These are phyloP conservation scores for Dicerorhinus sumatrensis DNA, from an alignment of 2,113 vertebrate genomes.

Conservation along the genomic window DNA sequence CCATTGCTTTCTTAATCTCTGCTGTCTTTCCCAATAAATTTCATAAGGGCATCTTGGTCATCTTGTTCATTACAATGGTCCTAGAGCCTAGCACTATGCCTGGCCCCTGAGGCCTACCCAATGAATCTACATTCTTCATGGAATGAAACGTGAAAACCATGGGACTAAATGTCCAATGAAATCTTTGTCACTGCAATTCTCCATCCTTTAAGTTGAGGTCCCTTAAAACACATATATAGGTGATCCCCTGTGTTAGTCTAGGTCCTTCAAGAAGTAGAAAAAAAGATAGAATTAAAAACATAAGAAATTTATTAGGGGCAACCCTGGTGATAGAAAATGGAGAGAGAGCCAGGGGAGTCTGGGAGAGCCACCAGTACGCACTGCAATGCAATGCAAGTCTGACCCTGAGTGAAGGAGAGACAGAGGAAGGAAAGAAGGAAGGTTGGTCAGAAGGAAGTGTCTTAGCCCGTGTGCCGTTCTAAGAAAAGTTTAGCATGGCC, in stretches of 20 bases:
- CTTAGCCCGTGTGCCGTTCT: not conserved
- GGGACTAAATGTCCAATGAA: not conserved
- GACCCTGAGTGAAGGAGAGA: not conserved
- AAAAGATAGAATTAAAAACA: not conserved
- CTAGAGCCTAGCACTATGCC: not conserved
- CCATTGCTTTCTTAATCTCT: conserved; percentile 17
- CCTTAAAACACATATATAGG: not conserved
- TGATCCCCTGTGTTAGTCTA: not conserved
- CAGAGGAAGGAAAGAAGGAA: too few species aligned
- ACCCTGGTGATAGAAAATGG: not conserved
- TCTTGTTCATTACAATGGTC: not conserved
- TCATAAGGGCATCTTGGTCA: not conserved
- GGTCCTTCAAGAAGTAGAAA: not conserved
- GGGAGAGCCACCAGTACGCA: not conserved
- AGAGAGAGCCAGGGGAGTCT: not conserved
- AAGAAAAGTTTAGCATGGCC: not conserved
- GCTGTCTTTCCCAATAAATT: not conserved
- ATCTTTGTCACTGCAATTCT: not conserved
- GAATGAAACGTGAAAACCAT: not conserved
- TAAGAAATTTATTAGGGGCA: not conserved
- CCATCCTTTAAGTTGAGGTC: not conserved
- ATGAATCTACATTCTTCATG: not conserved
- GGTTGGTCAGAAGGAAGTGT: not conserved
- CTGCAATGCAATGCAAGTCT: not conserved
- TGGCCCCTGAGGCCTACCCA: not conserved